phyloP scores from a whole-genome alignment of 2,888 invertebrate genomes.

The Chymomyza amoena region DNA sequence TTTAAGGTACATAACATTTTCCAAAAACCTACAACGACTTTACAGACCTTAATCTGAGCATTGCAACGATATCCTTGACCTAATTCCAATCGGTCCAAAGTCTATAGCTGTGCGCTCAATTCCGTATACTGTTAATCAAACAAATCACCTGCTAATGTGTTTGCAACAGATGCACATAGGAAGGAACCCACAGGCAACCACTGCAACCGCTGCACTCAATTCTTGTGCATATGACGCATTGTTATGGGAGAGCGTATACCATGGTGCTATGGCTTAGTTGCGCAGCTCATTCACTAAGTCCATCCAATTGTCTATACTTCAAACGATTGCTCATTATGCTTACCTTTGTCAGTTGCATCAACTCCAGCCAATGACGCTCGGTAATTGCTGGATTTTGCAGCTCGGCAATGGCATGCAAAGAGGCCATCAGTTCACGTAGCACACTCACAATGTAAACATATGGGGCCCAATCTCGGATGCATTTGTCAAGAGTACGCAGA shows the following conservation, averaged over 20 bases:
- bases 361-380: constrained; percentile 95
- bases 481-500: constrained; percentile 89
- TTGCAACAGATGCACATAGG: constrained; percentile 23
- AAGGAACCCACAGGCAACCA: too few relatives aligned
- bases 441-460: constrained; percentile 88
- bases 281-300: constrained; percentile 8
- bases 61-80: background rate
- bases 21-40: background rate
- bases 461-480: constrained; percentile 89
- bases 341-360: constrained; percentile 96
- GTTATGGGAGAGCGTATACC: constrained; percentile 33
- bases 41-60: background rate
- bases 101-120: background rate
- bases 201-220: background rate
- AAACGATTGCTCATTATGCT: constrained; percentile 21
- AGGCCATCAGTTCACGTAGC: constrained; percentile 95
- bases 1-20: background rate
- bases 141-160: constrained; percentile 31
- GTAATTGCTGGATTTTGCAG: constrained; percentile 96
- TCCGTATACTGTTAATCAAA: constrained; percentile 13
- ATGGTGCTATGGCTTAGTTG: constrained; percentile 7
- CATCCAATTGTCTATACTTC: background rate
- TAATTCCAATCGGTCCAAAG: background rate
- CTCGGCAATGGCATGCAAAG: constrained; percentile 94
- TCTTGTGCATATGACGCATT: constrained; percentile 6